Conservation (phyloP, 1,140 invertebrate species). For the Ptiloglossa arizonensis region DNA sequence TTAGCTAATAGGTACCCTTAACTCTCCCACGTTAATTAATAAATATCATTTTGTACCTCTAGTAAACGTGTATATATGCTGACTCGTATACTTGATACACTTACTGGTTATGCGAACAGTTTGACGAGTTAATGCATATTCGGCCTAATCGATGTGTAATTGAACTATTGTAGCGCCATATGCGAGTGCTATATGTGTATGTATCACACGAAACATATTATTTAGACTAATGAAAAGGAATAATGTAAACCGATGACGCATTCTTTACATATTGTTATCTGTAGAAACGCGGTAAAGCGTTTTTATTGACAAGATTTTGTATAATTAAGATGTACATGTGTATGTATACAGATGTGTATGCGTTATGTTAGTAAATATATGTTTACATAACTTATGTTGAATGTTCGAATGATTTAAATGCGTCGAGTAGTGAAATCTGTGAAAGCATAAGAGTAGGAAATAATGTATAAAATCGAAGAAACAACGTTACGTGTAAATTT, state of each 20-base stretch:
- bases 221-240: background rate
- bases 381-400: background rate
- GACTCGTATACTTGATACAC: background rate
- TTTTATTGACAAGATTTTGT: background rate
- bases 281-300: background rate
- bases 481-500: constrained; percentile 51
- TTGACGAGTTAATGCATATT: constrained; percentile 16
- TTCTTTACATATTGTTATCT: constrained; percentile 3
- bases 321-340: background rate
- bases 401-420: background rate
- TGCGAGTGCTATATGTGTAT: background rate
- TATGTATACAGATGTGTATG: background rate
- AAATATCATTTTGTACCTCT: background rate
- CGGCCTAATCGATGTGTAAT: constrained; percentile 38
- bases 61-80: constrained; percentile 7
- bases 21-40: background rate
- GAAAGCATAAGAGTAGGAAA: background rate
- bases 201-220: background rate
- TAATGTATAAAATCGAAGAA: background rate
- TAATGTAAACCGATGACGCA: background rate
- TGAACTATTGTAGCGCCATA: constrained; percentile 1
- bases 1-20: background rate
- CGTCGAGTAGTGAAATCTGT: background rate
- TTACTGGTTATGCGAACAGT: constrained; percentile 1
- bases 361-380: background rate